Conservation (phyloP, 2,888 invertebrate species). For the Ormyrus labotus region DNA sequence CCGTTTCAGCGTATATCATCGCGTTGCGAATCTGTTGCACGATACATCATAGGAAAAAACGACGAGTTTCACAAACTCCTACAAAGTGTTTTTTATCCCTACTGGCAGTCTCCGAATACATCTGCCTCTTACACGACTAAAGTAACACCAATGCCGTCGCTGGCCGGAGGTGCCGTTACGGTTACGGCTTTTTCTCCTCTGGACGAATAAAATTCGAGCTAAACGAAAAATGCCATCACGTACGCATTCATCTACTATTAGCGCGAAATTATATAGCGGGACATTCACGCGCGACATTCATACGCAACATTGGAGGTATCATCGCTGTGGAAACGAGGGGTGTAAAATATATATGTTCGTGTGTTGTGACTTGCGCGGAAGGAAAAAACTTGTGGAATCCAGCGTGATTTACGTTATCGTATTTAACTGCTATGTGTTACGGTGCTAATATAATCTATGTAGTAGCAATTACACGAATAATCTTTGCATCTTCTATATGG, state of each 20-base stretch:
- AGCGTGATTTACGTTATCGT: neutral
- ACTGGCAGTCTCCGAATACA: conserved; percentile 46
- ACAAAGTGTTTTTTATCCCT: neutral
- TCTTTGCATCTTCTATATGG: neutral
- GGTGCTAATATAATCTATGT: neutral
- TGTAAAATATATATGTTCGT: neutral
- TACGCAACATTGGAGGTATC: neutral
- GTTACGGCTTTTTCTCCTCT: too few relatives aligned
- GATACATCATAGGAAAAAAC: conserved; percentile 4
- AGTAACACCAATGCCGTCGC: conserved; percentile 16
- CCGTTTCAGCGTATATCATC: conserved; percentile 21
- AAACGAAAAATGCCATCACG: conserved; percentile 14
- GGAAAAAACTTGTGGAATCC: neutral
- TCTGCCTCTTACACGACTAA: conserved; percentile 24
- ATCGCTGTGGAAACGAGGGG: too few relatives aligned
- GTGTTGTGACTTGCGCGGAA: neutral
- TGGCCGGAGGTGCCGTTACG: neutral
- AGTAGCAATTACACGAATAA: too few relatives aligned
- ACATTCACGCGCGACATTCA: conserved; percentile 45
- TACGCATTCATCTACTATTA: conserved; percentile 11
- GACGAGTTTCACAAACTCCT: conserved; percentile 42
- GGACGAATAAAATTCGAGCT: too few relatives aligned
- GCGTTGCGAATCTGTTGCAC: neutral
- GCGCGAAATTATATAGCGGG: conserved; percentile 38
- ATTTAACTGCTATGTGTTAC: neutral